Evolutionary conservation across 2,113 vertebrate species (phyloP).

Genomic region (Pithys albifrons): DNA sequence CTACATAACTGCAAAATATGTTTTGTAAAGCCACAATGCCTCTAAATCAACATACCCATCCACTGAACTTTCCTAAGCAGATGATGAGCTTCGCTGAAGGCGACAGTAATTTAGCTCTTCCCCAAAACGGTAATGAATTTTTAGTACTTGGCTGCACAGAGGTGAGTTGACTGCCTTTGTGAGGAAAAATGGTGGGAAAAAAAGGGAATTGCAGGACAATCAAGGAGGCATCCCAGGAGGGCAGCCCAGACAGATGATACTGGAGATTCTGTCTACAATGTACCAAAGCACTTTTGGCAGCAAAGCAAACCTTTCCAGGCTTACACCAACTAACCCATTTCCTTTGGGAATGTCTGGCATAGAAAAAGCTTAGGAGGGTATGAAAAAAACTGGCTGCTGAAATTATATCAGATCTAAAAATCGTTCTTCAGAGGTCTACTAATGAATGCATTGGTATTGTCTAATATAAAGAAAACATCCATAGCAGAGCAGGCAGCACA

Average conservation of each 20-base stretch:
- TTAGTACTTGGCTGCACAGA: neutral
- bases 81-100: neutral
- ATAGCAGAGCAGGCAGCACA: neutral
- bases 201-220: neutral
- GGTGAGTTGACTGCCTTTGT: neutral
- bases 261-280: neutral
- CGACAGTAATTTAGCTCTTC: neutral
- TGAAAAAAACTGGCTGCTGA: neutral
- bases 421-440: neutral
- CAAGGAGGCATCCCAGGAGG: fast-evolving
- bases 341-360: neutral
- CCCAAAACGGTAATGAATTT: neutral
- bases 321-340: neutral
- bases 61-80: neutral
- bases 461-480: neutral
- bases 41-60: neutral
- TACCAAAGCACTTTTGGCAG: neutral
- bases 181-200: neutral
- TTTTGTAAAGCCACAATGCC: neutral
- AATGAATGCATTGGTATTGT: neutral
- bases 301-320: neutral
- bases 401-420: neutral
- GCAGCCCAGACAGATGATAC: neutral
- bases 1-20: neutral
- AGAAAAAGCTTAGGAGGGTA: neutral